These are phyloP conservation scores for Phylloscopus trochiloides DNA, from an alignment of 2,113 vertebrate species.

Conservation along the genomic window DNA sequence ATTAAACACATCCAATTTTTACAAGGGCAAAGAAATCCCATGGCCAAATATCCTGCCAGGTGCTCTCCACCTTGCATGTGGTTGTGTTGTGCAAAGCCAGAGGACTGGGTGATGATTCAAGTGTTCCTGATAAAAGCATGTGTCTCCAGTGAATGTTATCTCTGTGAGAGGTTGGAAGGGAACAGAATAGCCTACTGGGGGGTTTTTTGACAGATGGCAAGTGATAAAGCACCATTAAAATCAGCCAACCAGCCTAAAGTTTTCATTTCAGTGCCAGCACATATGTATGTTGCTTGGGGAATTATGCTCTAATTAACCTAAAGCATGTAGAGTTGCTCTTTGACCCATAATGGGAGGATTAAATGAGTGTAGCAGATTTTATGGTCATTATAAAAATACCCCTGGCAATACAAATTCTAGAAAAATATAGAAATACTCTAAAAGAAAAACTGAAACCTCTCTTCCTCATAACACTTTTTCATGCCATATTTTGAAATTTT, in stretches of 20 bases:
- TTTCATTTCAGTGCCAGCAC: not conserved
- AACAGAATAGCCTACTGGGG: not conserved
- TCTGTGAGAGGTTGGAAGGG: not conserved
- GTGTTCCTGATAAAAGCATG: not conserved
- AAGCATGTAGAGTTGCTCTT: slow-evolving; percentile 20
- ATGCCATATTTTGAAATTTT: not conserved
- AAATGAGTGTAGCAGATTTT: not conserved
- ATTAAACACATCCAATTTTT: not conserved
- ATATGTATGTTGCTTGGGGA: slow-evolving; percentile 4
- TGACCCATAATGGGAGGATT: not conserved
- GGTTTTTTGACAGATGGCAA: slow-evolving; percentile 24
- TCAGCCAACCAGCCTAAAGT: not conserved
- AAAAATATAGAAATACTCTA: not conserved
- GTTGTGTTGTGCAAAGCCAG: not conserved
- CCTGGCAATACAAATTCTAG: not conserved
- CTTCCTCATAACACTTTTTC: not conserved
- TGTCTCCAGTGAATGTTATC: not conserved
- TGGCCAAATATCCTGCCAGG: not conserved
- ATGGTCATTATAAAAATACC: not conserved
- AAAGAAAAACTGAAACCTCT: not conserved
- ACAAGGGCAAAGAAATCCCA: not conserved
- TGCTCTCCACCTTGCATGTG: not conserved
- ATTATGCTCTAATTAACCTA: slow-evolving; percentile 25
- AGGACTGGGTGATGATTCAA: not conserved
- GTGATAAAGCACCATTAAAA: slow-evolving; percentile 7